phyloP scores from a whole-genome alignment of 2,797 vertebrate species.

The Pristis pectinata region DNA sequence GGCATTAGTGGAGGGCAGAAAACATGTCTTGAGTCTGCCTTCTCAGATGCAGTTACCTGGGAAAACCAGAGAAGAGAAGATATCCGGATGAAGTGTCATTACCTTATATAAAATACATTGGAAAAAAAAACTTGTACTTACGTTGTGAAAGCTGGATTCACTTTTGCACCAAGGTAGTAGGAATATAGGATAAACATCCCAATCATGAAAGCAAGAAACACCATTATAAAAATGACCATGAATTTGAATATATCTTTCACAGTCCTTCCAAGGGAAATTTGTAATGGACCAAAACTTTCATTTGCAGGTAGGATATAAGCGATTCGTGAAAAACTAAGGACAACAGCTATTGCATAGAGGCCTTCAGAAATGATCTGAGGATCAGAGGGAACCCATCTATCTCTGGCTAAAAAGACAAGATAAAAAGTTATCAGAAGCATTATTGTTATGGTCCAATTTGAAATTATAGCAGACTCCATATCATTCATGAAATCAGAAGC shows the following conservation, averaged over 20 bases:
- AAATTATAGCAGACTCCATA: neutral
- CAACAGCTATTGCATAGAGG: constrained; percentile 77
- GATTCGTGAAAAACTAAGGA: constrained; percentile 79
- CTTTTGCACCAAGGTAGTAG: constrained; percentile 80
- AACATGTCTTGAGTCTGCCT: neutral
- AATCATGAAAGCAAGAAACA: constrained; percentile 84
- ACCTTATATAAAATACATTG: neutral
- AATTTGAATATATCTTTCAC: constrained; percentile 87
- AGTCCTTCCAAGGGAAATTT: constrained; percentile 80
- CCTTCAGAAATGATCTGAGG: constrained; percentile 84
- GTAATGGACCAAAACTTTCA: constrained; percentile 78
- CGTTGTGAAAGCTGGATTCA: constrained; percentile 81
- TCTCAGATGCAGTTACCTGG: neutral
- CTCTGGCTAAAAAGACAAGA: constrained; percentile 60
- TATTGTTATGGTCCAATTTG: neutral
- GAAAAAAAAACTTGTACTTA: constrained; percentile 56
- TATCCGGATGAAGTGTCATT: constrained; percentile 38
- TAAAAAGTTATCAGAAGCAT: neutral
- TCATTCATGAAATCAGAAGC: neutral
- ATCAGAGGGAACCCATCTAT: constrained; percentile 82
- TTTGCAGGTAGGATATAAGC: constrained; percentile 82
- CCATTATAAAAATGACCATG: constrained; percentile 87
- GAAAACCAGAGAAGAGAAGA: constrained; percentile 9
- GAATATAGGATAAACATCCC: constrained; percentile 86
- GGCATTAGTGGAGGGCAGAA: neutral